Base-by-base conservation (phyloP, 2,888 invertebrate genomes). In the Alloscopus bannaensis region DNA sequence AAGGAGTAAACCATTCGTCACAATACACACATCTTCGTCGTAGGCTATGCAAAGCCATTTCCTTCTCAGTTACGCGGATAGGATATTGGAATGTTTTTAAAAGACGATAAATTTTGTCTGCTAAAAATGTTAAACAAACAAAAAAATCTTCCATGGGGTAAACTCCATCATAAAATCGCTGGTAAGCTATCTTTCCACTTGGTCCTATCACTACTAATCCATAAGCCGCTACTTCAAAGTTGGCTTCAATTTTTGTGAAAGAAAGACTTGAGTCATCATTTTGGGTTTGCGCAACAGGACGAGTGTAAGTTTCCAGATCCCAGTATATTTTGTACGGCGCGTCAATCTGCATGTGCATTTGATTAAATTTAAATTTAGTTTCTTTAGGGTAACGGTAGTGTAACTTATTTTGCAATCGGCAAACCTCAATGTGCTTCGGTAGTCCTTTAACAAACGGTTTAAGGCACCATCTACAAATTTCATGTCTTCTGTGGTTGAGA, bases 81-180 rank as follows among this genome's bases (percentile, higher is more conserved):
- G 59, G 59, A 59, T 59, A 59, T 28, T 29, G 6, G 26, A 13
- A 18, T 13, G n/a, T 3, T 31, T 40, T 24, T 18, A 42, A 52
- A 16, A 18, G n/a, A 3, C 20, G 1, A 13, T 52, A 11, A 20
- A 55, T 24, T 26, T 24, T 52, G 11, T 40, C 52, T 3, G 18
- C 52, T 0, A 55, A 11, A 2, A 6, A 3, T 16, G 55, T 28
- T 2, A 68, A n/a, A 0, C 2, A 3, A 24, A 20, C 40, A 31
- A 68, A 68, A 40, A 68, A 68, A 0, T 36, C 29, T 24, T 68
- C 68, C 55, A 68, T 55, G 1, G 24, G n/a, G 26, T n/a, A 11
- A 2, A 13, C 28, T 59, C 59, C 29, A 26, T 8, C 3, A 59
- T 59, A 59, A 28, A 26, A 59, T 59, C 18, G 26, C 3, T 11